Evolutionary conservation across 2,888 invertebrate genomes (phyloP).

Genomic region (Netelia melanura): DNA sequence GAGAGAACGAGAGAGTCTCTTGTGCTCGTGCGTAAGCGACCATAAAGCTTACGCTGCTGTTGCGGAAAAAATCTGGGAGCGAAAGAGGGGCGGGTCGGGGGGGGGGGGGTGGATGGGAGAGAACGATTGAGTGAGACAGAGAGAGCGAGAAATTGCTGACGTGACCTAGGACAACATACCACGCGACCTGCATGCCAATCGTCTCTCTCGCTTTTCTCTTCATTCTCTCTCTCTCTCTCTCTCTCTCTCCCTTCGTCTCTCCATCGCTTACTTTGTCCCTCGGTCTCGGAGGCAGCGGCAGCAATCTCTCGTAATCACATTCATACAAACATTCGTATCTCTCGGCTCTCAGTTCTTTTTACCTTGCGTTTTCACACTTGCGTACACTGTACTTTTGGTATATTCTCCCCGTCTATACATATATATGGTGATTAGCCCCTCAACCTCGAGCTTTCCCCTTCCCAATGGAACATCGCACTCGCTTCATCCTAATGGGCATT

Average conservation of each 20-base stretch:
- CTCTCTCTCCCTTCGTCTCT: slow-evolving; percentile 22
- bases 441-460: not conserved
- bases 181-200: slow-evolving; percentile 84
- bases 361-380: not conserved
- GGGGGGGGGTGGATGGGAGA: slow-evolving; percentile 62
- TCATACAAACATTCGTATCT: slow-evolving; percentile 35
- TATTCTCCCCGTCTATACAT: not conserved
- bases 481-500: slow-evolving; percentile 15
- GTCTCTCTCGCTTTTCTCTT: slow-evolving; percentile 66
- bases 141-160: slow-evolving; percentile 78
- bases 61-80: slow-evolving; percentile 20
- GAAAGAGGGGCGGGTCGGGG: slow-evolving; percentile 57
- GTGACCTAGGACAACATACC: slow-evolving; percentile 84
- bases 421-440: not conserved
- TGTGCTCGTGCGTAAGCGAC: slow-evolving; percentile 38
- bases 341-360: slow-evolving; percentile 8
- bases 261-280: not conserved
- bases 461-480: not conserved
- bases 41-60: slow-evolving; percentile 13
- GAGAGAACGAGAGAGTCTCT: not conserved
- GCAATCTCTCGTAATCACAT: slow-evolving; percentile 50
- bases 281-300: not conserved
- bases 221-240: slow-evolving; percentile 55
- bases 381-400: not conserved
- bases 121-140: slow-evolving; percentile 65